phyloP scores from a whole-genome alignment of 2,113 vertebrate species.

The Oncorhynchus kisutch region DNA sequence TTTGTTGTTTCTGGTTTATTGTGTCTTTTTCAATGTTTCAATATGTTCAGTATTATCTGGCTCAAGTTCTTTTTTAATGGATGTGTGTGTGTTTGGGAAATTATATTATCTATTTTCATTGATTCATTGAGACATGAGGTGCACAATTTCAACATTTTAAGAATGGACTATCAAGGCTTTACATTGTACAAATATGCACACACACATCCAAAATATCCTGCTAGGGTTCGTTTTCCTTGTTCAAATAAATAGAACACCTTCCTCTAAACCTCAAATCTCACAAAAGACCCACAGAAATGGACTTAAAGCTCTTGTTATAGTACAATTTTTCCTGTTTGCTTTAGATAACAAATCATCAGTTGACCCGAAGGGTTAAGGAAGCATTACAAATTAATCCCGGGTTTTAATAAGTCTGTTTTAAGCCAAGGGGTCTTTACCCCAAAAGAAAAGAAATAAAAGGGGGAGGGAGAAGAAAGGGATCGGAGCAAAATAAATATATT shows the following conservation, averaged over 20 bases:
- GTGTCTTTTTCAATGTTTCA: not conserved
- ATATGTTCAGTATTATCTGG: too few relatives aligned
- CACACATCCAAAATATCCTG: constrained; percentile 5
- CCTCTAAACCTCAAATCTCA: constrained; percentile 52
- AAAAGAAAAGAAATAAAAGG: constrained; percentile 50
- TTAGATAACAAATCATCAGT: constrained; percentile 85
- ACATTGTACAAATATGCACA: not conserved
- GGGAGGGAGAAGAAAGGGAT: constrained; percentile 61
- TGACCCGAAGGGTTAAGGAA: constrained; percentile 80
- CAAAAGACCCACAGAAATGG: constrained; percentile 43
- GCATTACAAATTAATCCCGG: constrained; percentile 98
- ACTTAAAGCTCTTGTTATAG: constrained; percentile 58
- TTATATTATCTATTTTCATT: not conserved
- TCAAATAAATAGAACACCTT: constrained; percentile 51
- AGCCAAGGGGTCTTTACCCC: constrained; percentile 83
- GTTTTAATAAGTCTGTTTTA: constrained; percentile 97
- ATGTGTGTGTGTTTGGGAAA: not conserved
- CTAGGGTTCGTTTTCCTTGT: constrained; percentile 15
- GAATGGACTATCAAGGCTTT: constrained; percentile 16
- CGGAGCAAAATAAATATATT: constrained; percentile 78
- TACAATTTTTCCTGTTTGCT: constrained; percentile 75
- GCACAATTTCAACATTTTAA: not conserved
- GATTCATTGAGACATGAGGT: not conserved
- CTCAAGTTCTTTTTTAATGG: too few relatives aligned
- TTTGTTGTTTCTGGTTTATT: not conserved